Evolutionary conservation across 2,797 vertebrate species (phyloP).

Genomic region (Pipistrellus nathusii): DNA sequence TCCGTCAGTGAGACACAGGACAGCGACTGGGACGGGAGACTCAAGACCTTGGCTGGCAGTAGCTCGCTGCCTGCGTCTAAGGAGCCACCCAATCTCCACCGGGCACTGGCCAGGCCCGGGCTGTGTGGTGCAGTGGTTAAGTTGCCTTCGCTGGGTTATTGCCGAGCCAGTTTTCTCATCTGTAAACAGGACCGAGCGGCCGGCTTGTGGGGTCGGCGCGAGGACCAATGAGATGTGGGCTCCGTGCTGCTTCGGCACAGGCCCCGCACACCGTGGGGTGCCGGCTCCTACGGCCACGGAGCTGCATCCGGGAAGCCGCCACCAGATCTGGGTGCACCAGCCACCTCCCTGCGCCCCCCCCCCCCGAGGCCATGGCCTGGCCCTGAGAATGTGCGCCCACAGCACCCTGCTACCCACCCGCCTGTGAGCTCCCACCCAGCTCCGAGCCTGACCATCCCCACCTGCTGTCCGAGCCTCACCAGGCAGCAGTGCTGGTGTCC

Average conservation of each 20-base stretch:
- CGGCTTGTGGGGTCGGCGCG: rapidly evolving
- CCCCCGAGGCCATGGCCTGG: background rate
- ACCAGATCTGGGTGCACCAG: background rate
- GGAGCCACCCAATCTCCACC: rapidly evolving
- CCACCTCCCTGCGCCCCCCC: background rate
- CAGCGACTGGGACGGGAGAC: background rate
- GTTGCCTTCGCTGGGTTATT: rapidly evolving
- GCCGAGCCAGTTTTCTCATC: background rate
- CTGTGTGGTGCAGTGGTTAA: rapidly evolving
- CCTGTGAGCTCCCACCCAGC: background rate
- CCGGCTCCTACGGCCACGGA: rapidly evolving
- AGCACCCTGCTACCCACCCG: no score
- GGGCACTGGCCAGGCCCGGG: rapidly evolving
- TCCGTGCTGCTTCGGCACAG: rapidly evolving
- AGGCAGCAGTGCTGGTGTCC: background rate
- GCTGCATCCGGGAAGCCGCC: background rate
- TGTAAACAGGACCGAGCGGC: rapidly evolving
- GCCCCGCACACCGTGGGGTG: rapidly evolving
- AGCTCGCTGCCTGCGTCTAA: background rate
- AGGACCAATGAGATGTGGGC: no score
- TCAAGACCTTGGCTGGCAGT: background rate
- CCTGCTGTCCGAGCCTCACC: background rate
- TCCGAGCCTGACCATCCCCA: background rate
- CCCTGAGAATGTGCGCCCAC: no score
- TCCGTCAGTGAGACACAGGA: background rate